Evolutionary conservation across 2,797 vertebrate genomes (phyloP).

Genomic region (Pagetopsis macropterus): DNA sequence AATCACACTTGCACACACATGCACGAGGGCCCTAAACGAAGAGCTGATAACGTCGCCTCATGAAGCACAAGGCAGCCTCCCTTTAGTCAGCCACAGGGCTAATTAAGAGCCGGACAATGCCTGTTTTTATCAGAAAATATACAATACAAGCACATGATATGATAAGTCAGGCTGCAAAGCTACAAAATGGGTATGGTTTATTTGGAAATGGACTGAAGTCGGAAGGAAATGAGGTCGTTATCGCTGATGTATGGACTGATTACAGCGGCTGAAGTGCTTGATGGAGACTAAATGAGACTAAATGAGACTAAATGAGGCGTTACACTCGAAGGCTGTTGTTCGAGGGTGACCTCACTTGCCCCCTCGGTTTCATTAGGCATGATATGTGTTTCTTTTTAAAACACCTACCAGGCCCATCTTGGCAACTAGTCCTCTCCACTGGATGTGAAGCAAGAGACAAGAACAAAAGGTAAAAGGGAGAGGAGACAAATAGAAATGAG

Average conservation of each 20-base stretch:
- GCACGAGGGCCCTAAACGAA: too few species aligned
- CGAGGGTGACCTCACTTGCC: constrained; percentile 37
- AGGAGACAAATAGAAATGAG: constrained; percentile 47
- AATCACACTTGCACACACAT: too few species aligned
- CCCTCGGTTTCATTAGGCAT: constrained; percentile 56
- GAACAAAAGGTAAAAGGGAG: constrained; percentile 39
- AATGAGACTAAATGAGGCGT: constrained; percentile 52
- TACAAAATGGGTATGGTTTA: constrained; percentile 35
- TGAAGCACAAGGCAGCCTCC: constrained; percentile 35
- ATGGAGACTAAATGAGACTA: constrained; percentile 61
- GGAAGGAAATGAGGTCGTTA: constrained; percentile 60
- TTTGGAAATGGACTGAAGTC: constrained; percentile 44
- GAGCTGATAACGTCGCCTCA: too few species aligned
- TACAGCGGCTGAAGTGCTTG: constrained; percentile 50
- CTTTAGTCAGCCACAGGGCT: constrained; percentile 20
- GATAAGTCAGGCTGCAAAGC: constrained; percentile 33
- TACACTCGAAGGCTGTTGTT: constrained; percentile 22
- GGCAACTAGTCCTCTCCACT: constrained; percentile 94
- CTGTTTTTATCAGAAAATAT: constrained; percentile 47
- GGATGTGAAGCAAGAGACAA: constrained; percentile 80
- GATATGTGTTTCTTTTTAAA: constrained; percentile 35
- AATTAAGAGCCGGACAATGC: constrained; percentile 39
- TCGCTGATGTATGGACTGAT: constrained; percentile 63
- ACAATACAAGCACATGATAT: constrained; percentile 19
- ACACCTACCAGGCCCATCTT: constrained; percentile 98